These are phyloP conservation scores for Liolophura sinensis DNA, from an alignment of 1,140 invertebrate genomes.

Conservation along the genomic window DNA sequence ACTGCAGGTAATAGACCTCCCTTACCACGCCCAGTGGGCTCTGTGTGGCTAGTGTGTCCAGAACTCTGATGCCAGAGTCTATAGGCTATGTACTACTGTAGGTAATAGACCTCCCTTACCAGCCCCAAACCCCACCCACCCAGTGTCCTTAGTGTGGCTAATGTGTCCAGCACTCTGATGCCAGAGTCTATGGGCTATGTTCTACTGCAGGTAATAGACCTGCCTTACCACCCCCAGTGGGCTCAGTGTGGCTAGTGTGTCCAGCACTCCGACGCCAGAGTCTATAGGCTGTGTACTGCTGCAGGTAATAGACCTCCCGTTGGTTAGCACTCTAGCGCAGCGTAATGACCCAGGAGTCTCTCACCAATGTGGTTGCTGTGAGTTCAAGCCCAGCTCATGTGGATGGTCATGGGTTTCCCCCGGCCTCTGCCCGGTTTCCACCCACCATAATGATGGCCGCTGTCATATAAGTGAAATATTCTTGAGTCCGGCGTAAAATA, in stretches of 20 bases:
- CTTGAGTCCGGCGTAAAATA: no score
- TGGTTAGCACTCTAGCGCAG: no score
- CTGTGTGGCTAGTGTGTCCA: conserved; percentile 40
- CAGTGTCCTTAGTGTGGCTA: conserved; percentile 44
- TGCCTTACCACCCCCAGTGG: conserved; percentile 53
- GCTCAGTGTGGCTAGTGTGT: conserved; percentile 39
- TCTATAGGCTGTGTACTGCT: conserved; percentile 51
- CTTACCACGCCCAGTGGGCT: conserved; percentile 51
- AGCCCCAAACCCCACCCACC: conserved; percentile 36
- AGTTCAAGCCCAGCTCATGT: no score
- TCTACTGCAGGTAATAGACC: conserved; percentile 52
- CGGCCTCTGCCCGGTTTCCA: no score
- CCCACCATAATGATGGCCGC: no score
- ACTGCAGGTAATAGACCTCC: conserved; percentile 51
- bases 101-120: conserved; percentile 52
- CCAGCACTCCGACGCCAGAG: conserved; percentile 48
- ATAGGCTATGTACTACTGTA: conserved; percentile 52
- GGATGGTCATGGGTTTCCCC: no score
- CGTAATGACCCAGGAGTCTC: no score
- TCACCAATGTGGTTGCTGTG: no score
- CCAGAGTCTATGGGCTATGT: conserved; percentile 52
- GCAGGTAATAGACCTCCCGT: conserved; percentile 39
- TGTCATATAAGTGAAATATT: no score
- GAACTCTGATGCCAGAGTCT: conserved; percentile 49
- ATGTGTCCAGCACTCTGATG: conserved; percentile 41